Evolutionary conservation across 2,888 invertebrate species (phyloP).

Genomic region (Dasypolia templi): DNA sequence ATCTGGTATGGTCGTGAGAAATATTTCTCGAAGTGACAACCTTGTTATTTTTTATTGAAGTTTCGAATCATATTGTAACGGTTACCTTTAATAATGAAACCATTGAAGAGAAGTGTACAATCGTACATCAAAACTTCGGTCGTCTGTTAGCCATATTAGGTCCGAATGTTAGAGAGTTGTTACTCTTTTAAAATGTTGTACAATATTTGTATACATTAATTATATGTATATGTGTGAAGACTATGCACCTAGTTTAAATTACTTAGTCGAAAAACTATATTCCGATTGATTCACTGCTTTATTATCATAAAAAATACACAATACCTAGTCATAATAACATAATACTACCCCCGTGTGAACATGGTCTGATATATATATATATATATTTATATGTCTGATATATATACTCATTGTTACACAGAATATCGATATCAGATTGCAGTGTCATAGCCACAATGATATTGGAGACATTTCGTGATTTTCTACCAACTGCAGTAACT

Average conservation of each 20-base stretch:
- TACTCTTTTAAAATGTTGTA: no score
- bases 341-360: constrained; percentile 46
- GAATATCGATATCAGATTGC: constrained; percentile 41
- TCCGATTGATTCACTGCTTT: background rate
- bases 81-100: constrained; percentile 17
- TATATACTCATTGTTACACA: constrained; percentile 26
- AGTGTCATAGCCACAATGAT: constrained; percentile 43
- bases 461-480: constrained; percentile 34
- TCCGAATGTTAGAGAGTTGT: constrained; percentile 30
- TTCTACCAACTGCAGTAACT: constrained; percentile 11
- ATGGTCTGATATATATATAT: no score
- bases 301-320: background rate
- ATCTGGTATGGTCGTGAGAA: constrained; percentile 21
- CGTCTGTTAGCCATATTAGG: constrained; percentile 49
- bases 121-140: constrained; percentile 43
- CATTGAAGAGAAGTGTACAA: constrained; percentile 29
- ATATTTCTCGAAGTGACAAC: background rate
- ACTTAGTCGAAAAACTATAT: background rate
- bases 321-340: constrained; percentile 1
- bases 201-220: no score
- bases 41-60: constrained; percentile 10
- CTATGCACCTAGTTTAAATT: no score
- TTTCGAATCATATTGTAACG: constrained; percentile 15
- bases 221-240: no score
- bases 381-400: no score